These are phyloP conservation scores for Cylloceria caligata DNA, from an alignment of 2,888 invertebrate species.

Conservation along the genomic window DNA sequence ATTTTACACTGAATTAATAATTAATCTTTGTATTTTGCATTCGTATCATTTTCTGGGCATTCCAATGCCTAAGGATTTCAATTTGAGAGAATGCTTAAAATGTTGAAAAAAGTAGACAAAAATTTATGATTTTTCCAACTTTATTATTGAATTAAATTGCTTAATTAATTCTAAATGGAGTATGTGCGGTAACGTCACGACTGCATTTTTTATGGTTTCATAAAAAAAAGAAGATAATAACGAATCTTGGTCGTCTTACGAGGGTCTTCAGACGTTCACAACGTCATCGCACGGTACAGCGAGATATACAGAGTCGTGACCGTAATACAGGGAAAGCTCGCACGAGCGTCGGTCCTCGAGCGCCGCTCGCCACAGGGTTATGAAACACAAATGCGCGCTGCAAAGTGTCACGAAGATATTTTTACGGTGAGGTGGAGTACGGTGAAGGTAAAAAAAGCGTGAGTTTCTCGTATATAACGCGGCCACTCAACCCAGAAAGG, in stretches of 20 bases:
- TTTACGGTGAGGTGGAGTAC: constrained; percentile 7
- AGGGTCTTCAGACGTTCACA: constrained; percentile 2
- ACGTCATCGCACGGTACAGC: not conserved
- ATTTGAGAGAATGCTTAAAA: no score
- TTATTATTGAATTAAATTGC: not conserved
- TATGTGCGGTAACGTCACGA: not conserved
- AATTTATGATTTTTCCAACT: not conserved
- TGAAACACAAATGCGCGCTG: constrained; percentile 57
- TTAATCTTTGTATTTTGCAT: no score
- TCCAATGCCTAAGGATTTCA: no score
- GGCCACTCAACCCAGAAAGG: constrained; percentile 59
- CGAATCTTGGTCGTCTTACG: constrained; percentile 1
- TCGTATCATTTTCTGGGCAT: no score
- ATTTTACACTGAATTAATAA: no score
- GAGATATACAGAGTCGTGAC: constrained; percentile 33
- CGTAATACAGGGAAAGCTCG: constrained; percentile 11
- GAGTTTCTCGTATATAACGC: constrained; percentile 51
- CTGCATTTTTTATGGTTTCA: not conserved
- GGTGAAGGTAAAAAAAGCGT: constrained; percentile 2
- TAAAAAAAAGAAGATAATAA: constrained; percentile 13
- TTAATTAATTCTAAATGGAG: not conserved
- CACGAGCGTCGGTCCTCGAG: not conserved
- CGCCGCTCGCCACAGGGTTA: constrained; percentile 36
- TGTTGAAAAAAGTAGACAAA: no score
- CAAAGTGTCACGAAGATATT: constrained; percentile 57